A percentile compares a stretch with the other conserved stretches of the same genome.
phyloP scores from a whole-genome alignment of 2,888 invertebrate genomes.

The Rotaria sp. region DNA sequence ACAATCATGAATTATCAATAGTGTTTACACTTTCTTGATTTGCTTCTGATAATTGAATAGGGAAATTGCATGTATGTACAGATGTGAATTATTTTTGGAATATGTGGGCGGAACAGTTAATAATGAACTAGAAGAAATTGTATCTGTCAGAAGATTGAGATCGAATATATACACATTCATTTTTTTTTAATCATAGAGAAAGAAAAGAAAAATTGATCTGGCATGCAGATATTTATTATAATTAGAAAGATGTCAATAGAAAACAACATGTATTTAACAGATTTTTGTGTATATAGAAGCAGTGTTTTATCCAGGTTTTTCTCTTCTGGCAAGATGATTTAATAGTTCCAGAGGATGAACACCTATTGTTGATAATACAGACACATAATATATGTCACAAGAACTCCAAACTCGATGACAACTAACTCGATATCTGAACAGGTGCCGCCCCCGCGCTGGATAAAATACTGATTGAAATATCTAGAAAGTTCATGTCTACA shows the following conservation, averaged over 20 bases:
- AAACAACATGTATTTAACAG: constrained; percentile 2
- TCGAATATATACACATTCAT: background rate
- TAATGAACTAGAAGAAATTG: constrained; percentile 6
- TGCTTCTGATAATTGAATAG: constrained; percentile 22
- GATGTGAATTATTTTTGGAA: background rate
- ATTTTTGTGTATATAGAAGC: background rate
- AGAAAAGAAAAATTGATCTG: background rate
- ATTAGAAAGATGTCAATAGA: background rate
- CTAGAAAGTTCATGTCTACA: too few relatives aligned
- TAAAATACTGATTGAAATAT: too few relatives aligned
- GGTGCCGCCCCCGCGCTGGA: too few relatives aligned
- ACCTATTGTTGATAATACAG: too few relatives aligned
- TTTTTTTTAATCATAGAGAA: background rate
- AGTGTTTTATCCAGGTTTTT: too few relatives aligned
- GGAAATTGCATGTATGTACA: constrained; percentile 11
- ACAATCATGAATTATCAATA: background rate
- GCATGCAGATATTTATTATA: constrained; percentile 8
- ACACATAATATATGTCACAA: too few relatives aligned
- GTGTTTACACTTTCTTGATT: constrained; percentile 22
- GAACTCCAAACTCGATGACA: too few relatives aligned
- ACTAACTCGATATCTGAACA: too few relatives aligned
- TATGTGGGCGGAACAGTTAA: background rate
- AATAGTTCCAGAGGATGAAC: too few relatives aligned
- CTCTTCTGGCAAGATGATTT: too few relatives aligned
- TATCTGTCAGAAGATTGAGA: background rate